Base-by-base conservation (phyloP, 2,113 vertebrate genomes). In the Toxotes chatareus region DNA sequence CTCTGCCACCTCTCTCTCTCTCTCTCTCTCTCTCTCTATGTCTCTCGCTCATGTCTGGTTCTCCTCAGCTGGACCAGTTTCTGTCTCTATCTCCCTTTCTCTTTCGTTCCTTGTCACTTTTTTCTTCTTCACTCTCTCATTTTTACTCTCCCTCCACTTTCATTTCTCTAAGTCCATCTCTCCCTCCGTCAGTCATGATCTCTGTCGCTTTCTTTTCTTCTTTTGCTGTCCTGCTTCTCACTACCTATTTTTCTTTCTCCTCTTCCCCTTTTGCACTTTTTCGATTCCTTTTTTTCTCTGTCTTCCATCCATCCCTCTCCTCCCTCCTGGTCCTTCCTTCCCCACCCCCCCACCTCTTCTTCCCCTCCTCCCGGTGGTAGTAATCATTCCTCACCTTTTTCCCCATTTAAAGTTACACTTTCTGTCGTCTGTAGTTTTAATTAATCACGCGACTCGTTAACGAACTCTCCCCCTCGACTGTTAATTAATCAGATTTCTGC, bases 401-500 rank as follows among this genome's bases (percentile, higher is more conserved):
- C 21, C 51, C 62, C 82, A 83, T 92, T 86, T 90, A 77, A 91
- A 87, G 82, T 88, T 80, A 79, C 84, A 71, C 70, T 83, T 80
- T 82, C 81, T 70, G 79, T 76, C 79, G 3, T 85, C 73, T 34
- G 68, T 19, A 16, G 64, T 78, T 75, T 80, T 72, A 92, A 92
- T 93, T 90, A 89, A 93, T 91, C 89, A 91, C 36, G 2, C 66
- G 4, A 65, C 82, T 88, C 81, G 55, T 92, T 93, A 93, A 83
- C 47, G 16, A 88, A 81, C 87, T 79, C 87, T 76, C 65, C 66
- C 65, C 44, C 27, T 38, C 42, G 17, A 42, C 87, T 12, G 84
- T 87, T 90, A 90, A 92, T 93, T 91, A 89, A 93, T 93, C 92
- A 92, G 86, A 55, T 82, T 82, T 79, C 80, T 77, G 84, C 73